Base-by-base conservation (phyloP, 37 sponge, comb jelly and placozoan species). In the Amphimedon queenslandica region DNA sequence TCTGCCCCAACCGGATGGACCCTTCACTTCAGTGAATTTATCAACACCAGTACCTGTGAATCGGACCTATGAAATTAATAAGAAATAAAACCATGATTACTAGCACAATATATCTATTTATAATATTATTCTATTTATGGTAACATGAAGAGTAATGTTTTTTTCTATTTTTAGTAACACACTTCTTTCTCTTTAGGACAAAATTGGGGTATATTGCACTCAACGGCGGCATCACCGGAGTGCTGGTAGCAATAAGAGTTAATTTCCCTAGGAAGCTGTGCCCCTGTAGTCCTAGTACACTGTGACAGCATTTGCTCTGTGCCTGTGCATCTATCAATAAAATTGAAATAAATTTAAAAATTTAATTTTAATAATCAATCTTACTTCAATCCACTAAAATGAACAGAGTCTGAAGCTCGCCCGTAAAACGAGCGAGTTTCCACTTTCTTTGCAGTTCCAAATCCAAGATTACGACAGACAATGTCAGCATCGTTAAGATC, bases 381-480 rank as follows among this genome's bases (percentile, higher is more conserved):
- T 20, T 58, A 73, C 61, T 39, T 8, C 60, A 73, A 5, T 16
- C 56, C 31, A 6, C 28, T 29, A 25, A 35, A 35, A 34, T 67
- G 69, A n/a, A 67, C 56, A 27, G 29, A 27, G 37, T 68, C 78
- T 40, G 40, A 29, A 6, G 68, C 78, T 21, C 78, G 53, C 1
- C 78, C 78, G n/a, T 55, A 67, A 31, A 40, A 34, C 25, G 78
- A 28, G 0, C 69, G 55, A 24, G 20, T 34, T 33, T 30, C 35
- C 23, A 58, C 24, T 37, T 40, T 30, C 16, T 55, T 28, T 23
- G 64, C 80, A 20, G 69, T 58, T 73, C 82, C 82, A 42, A 40
- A 81, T 3, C 82, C 82, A 0, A 73, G 67, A 10, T 28, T 36
- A 20, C 82, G 73, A 55, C 82, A 81, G 38, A 65, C 69, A 6